Percentiles rank a stretch among this genome's conserved stretches.
Evolutionary conservation across 2,888 invertebrate species (phyloP).

Genomic region (Thyatira batis): DNA sequence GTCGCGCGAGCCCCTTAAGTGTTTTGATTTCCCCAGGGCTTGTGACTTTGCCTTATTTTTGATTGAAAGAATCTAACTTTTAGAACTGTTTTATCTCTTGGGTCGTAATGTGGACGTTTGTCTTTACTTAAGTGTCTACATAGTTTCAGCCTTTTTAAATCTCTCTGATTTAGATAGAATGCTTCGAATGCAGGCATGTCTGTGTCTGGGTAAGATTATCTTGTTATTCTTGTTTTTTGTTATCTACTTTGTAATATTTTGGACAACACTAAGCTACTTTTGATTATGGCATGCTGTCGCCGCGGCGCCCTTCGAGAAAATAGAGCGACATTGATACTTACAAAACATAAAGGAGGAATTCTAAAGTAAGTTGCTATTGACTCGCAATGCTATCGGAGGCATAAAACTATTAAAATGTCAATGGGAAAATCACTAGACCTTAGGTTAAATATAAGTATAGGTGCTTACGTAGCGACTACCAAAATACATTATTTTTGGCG

Average conservation of each 20-base stretch:
- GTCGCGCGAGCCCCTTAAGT: constrained; percentile 35
- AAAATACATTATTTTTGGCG: neutral
- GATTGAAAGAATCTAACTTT: constrained; percentile 24
- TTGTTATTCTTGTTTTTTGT: too few species aligned
- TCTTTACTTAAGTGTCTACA: neutral
- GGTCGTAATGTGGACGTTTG: neutral
- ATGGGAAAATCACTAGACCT: neutral
- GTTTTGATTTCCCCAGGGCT: constrained; percentile 47
- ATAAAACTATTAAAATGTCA: neutral
- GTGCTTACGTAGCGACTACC: neutral
- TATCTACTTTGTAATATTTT: too few species aligned
- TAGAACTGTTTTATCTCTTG: constrained; percentile 17
- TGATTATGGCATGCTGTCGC: too few species aligned
- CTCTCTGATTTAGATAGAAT: neutral
- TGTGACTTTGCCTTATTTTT: constrained; percentile 32
- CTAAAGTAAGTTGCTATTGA: neutral
- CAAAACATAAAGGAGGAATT: neutral
- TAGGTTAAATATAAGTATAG: constrained; percentile 5
- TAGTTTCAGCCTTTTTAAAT: neutral
- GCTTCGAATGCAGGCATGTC: neutral
- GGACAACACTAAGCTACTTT: too few species aligned
- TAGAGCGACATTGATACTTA: too few species aligned
- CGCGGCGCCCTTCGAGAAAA: too few species aligned
- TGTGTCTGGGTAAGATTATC: neutral
- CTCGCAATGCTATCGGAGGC: neutral